These are phyloP conservation scores for Myotis lucifugus DNA, from an alignment of 2,113 vertebrate genomes.

Conservation along the genomic window DNA sequence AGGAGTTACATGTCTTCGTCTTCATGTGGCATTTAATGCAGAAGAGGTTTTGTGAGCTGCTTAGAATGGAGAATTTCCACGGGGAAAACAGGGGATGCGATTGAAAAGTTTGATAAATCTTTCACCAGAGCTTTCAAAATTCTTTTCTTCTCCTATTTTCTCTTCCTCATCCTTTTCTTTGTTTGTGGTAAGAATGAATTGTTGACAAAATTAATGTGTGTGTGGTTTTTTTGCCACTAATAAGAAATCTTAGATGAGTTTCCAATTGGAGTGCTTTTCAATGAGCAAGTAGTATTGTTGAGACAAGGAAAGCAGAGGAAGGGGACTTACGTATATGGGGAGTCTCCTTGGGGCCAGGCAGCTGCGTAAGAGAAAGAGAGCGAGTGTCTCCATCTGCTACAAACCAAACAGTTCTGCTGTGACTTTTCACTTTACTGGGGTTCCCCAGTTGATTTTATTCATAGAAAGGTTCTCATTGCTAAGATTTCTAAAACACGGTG, in stretches of 20 bases:
- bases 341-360: not conserved
- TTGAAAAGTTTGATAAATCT: not conserved
- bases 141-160: not conserved
- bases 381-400: fast-evolving
- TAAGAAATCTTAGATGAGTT: not conserved
- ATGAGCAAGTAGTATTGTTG: not conserved
- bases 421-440: not conserved
- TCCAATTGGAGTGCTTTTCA: not conserved
- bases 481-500: not conserved
- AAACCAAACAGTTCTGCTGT: not conserved
- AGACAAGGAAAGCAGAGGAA: not conserved
- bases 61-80: not conserved
- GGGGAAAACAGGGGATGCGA: not conserved
- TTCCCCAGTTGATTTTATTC: not conserved
- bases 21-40: not conserved
- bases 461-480: not conserved
- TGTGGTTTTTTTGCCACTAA: not conserved
- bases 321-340: not conserved
- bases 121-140: constrained; percentile 11
- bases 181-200: not conserved
- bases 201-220: not conserved
- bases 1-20: not conserved
- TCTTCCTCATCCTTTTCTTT: not conserved
- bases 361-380: too few species aligned
- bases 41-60: not conserved